phyloP scores from a whole-genome alignment of 2,888 invertebrate genomes.

The Oligia fasciuncula region DNA sequence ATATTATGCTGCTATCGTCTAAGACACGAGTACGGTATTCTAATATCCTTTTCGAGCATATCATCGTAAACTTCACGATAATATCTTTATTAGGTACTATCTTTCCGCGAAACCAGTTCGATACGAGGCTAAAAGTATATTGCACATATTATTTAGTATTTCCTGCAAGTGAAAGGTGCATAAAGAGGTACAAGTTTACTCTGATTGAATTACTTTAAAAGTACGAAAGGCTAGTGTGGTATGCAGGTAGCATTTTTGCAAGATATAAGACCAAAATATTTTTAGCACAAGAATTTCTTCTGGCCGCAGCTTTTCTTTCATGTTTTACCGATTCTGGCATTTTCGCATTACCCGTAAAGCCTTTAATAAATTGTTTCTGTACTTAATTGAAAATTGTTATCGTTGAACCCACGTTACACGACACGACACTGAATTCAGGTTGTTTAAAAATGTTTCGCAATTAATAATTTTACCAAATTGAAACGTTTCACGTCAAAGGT shows the following conservation, averaged over 20 bases:
- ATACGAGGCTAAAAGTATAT: slow-evolving; percentile 29
- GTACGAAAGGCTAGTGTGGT: not conserved
- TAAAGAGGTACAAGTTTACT: slow-evolving; percentile 33
- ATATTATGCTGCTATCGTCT: slow-evolving; percentile 1
- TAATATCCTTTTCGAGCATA: slow-evolving; percentile 61
- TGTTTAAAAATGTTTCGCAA: slow-evolving; percentile 40
- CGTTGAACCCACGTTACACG: slow-evolving; percentile 1
- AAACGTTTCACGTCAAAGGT: slow-evolving; percentile 51
- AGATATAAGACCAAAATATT: slow-evolving; percentile 24
- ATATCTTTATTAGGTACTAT: slow-evolving; percentile 50
- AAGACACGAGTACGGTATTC: slow-evolving; percentile 34
- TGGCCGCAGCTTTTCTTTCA: not conserved
- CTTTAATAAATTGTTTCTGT: slow-evolving; percentile 23
- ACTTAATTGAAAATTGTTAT: slow-evolving; percentile 29
- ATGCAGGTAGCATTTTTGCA: slow-evolving; percentile 20
- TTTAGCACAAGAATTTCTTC: slow-evolving; percentile 19
- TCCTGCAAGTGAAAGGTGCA: slow-evolving; percentile 47
- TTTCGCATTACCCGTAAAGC: not conserved
- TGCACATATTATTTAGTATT: slow-evolving; percentile 54
- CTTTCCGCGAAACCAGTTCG: slow-evolving; percentile 30
- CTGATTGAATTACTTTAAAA: slow-evolving; percentile 45
- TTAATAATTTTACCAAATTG: slow-evolving; percentile 48
- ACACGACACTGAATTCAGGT: slow-evolving; percentile 10
- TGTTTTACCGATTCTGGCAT: slow-evolving; percentile 11
- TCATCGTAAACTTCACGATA: slow-evolving; percentile 55